Conservation (phyloP, 2,797 vertebrate genomes). For the Spondyliosoma cantharus region DNA sequence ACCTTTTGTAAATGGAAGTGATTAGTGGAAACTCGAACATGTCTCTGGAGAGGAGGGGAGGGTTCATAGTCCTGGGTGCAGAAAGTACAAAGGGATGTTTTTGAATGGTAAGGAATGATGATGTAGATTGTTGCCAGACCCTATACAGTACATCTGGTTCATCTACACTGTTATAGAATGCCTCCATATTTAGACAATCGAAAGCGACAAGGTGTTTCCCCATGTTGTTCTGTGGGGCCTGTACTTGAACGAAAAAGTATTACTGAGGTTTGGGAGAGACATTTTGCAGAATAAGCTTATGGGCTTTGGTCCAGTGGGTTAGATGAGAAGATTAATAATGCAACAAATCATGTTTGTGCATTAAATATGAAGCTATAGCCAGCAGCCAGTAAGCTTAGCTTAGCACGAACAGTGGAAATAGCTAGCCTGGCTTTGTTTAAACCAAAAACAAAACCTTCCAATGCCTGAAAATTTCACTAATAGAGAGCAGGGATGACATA, state of each 20-base stretch:
- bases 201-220: slow-evolving; percentile 22
- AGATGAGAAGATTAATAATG: no score
- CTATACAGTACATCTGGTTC: neutral
- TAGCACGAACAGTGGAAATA: no score
- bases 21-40: slow-evolving; percentile 61
- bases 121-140: slow-evolving; percentile 66
- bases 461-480: no score
- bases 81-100: slow-evolving; percentile 41
- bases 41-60: slow-evolving; percentile 43
- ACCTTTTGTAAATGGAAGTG: slow-evolving; percentile 55
- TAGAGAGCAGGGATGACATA: no score
- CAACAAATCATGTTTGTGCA: no score
- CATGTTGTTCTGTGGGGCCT: neutral
- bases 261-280: neutral
- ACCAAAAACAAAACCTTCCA: no score
- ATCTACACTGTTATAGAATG: neutral
- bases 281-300: no score
- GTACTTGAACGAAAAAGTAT: neutral
- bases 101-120: slow-evolving; percentile 10
- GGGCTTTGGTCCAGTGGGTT: no score
- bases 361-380: neutral
- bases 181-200: neutral
- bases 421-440: no score
- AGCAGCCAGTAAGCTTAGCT: neutral
- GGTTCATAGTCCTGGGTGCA: slow-evolving; percentile 22